Evolutionary conservation across 2,113 vertebrate genomes (phyloP).

Genomic region (Saimiri boliviensis): DNA sequence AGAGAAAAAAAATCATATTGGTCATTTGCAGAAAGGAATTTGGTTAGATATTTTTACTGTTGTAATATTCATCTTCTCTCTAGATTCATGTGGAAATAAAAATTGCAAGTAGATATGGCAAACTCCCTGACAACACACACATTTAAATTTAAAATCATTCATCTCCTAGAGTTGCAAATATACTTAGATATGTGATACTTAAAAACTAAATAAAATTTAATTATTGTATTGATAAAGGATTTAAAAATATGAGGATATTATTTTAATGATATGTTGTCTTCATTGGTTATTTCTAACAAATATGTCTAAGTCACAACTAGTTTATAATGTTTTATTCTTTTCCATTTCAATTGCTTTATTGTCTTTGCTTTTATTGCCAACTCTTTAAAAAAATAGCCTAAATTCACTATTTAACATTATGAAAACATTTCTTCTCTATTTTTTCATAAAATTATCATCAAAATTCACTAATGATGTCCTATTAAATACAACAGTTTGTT

Average conservation of each 20-base stretch:
- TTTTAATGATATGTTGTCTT: background rate
- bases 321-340: background rate
- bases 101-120: background rate
- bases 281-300: background rate
- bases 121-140: background rate
- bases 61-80: slow-evolving; percentile 31
- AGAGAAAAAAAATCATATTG: background rate
- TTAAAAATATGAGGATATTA: background rate
- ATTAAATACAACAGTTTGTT: background rate
- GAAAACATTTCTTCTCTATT: background rate
- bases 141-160: slow-evolving; percentile 13
- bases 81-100: slow-evolving; percentile 44
- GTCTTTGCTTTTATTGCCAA: background rate
- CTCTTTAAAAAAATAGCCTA: background rate
- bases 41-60: background rate
- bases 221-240: background rate
- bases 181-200: background rate
- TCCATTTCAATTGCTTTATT: background rate
- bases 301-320: background rate
- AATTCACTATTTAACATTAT: background rate
- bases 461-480: background rate
- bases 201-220: background rate
- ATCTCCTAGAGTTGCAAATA: background rate
- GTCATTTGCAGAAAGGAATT: background rate
- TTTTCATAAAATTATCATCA: background rate